Percentiles rank a stretch among this genome's conserved stretches.
phyloP scores from a whole-genome alignment of 2,113 vertebrate species.

The Apus apus region DNA sequence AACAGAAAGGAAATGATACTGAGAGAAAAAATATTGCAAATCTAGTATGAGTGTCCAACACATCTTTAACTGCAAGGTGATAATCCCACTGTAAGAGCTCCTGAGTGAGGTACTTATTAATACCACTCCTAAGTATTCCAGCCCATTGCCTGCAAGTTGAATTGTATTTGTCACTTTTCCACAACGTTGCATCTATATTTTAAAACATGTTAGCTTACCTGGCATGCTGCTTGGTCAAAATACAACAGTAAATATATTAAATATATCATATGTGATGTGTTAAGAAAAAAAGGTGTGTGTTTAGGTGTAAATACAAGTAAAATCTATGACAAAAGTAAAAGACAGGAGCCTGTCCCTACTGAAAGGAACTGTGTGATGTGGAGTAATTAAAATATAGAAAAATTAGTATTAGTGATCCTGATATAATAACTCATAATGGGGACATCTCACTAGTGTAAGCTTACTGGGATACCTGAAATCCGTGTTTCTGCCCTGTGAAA shows the following conservation, averaged over 20 bases:
- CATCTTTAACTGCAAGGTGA: not conserved
- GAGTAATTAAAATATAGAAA: not conserved
- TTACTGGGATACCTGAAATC: not conserved
- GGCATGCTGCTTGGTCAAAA: not conserved
- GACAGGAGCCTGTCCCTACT: not conserved
- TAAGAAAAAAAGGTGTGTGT: not conserved
- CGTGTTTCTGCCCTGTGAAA: not conserved
- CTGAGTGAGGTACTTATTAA: not conserved
- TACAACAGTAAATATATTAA: not conserved
- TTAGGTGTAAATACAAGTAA: not conserved
- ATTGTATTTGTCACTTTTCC: not conserved
- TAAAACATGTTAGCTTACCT: not conserved
- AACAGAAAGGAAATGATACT: not conserved
- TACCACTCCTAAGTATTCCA: not conserved
- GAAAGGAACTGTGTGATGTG: not conserved
- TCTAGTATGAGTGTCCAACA: not conserved
- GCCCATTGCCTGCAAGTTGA: not conserved
- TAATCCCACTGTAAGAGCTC: not conserved
- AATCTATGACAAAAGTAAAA: not conserved
- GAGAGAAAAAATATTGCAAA: not conserved
- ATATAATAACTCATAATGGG: not conserved
- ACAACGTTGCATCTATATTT: not conserved
- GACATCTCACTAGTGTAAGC: not conserved
- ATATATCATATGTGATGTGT: not conserved
- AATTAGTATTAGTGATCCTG: not conserved